Percentiles rank a stretch among this genome's conserved stretches.
Conservation (phyloP, 2,113 vertebrate genomes). For the Alethe castanea region DNA sequence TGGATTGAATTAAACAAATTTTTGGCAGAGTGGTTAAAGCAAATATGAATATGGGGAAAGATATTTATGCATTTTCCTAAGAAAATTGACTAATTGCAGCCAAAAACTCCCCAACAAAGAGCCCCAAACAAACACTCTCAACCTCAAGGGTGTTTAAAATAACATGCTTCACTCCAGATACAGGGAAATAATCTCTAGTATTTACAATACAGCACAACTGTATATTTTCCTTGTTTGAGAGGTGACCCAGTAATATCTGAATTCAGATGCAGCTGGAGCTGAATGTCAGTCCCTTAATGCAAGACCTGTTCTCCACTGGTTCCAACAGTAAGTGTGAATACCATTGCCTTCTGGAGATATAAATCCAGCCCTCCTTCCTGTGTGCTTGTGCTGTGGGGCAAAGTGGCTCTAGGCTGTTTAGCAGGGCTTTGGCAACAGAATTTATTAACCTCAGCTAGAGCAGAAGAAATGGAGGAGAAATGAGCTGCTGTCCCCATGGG, state of each 20-base stretch:
- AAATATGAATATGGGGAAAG: not conserved
- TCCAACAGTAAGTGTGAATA: not conserved
- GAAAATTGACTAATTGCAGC: not conserved
- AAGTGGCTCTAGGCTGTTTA: not conserved
- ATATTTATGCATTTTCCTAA: not conserved
- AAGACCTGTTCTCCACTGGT: not conserved
- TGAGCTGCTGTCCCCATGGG: fast-evolving
- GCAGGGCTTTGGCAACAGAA: not conserved
- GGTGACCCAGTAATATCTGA: not conserved
- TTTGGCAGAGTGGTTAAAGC: not conserved
- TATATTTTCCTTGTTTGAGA: not conserved
- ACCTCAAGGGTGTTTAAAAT: not conserved
- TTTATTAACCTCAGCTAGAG: not conserved
- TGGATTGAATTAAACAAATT: not conserved
- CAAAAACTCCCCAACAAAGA: not conserved
- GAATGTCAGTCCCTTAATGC: not conserved
- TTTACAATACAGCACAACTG: not conserved
- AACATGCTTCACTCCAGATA: not conserved
- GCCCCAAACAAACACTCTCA: not conserved
- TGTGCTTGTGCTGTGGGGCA: not conserved
- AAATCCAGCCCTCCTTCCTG: not conserved
- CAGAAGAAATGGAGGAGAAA: not conserved
- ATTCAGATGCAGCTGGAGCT: not conserved
- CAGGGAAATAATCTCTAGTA: not conserved
- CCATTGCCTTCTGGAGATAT: not conserved